Conservation (phyloP, 2,113 vertebrate genomes). For the Mastomys natalensis region DNA sequence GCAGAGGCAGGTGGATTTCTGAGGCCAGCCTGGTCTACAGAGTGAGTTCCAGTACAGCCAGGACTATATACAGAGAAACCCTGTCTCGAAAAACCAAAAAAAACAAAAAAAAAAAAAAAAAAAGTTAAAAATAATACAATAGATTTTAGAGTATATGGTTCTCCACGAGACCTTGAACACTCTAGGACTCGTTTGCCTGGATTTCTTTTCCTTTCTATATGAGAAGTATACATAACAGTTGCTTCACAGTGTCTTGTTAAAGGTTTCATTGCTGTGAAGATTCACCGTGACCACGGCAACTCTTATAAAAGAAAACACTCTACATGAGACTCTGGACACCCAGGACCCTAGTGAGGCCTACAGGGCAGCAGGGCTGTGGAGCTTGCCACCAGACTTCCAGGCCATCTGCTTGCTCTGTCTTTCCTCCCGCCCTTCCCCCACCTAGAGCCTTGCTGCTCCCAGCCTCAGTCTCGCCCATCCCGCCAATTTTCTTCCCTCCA, state of each 20-base stretch:
- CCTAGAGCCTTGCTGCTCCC: not conserved
- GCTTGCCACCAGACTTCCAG: not conserved
- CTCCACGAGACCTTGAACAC: not conserved
- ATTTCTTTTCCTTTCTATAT: not conserved
- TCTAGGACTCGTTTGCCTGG: not conserved
- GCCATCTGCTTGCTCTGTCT: not conserved
- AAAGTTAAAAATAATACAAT: not conserved
- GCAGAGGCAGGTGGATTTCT: no score
- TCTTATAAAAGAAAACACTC: not conserved
- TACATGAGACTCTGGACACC: not conserved
- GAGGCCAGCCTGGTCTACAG: no score
- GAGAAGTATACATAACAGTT: not conserved
- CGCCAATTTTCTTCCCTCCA: not conserved
- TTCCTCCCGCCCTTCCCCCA: not conserved
- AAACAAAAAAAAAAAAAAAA: no score
- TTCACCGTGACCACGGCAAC: not conserved
- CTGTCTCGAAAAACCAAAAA: no score
- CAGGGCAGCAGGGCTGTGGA: not conserved
- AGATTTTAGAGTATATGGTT: not conserved
- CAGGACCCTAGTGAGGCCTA: not conserved
- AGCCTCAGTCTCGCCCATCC: not conserved
- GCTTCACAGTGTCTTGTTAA: not conserved
- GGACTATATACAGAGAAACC: no score
- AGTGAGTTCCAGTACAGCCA: no score
- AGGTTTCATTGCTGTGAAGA: not conserved